Evolutionary conservation across 2,113 vertebrate genomes (phyloP).

Genomic region (Strix aluco): DNA sequence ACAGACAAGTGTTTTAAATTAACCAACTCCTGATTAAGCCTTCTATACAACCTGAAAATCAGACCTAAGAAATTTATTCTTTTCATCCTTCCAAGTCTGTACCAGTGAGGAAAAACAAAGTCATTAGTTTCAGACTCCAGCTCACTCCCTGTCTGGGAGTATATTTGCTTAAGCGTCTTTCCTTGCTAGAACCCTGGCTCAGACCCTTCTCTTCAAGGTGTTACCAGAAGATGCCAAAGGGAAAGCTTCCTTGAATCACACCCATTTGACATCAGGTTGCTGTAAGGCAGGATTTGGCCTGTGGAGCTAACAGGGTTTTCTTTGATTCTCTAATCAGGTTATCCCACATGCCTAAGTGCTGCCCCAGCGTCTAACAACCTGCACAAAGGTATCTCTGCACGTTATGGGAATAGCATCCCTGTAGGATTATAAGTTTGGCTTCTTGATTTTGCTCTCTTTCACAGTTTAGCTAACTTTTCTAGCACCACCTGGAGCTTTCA

Average conservation of each 20-base stretch:
- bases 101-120: constrained; percentile 53
- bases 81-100: constrained; percentile 35
- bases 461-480: constrained; percentile 57
- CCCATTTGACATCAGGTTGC: constrained; percentile 50
- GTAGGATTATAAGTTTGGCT: constrained; percentile 57
- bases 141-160: constrained; percentile 60
- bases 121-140: constrained; percentile 55
- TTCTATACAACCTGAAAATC: neutral
- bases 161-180: constrained; percentile 54
- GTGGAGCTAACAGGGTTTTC: constrained; percentile 28
- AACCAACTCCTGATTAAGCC: neutral
- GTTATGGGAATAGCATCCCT: neutral
- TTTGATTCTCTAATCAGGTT: constrained; percentile 62
- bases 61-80: constrained; percentile 37
- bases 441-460: constrained; percentile 68
- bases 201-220: constrained; percentile 41
- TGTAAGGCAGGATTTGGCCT: constrained; percentile 50
- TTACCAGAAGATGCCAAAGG: constrained; percentile 47
- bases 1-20: neutral
- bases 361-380: constrained; percentile 46
- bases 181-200: constrained; percentile 38
- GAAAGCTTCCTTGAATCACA: constrained; percentile 47
- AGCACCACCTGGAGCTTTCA: constrained; percentile 66
- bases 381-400: constrained; percentile 48
- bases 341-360: constrained; percentile 37